These are phyloP conservation scores for Steatornis caripensis DNA, from an alignment of 2,113 vertebrate species.

Conservation along the genomic window DNA sequence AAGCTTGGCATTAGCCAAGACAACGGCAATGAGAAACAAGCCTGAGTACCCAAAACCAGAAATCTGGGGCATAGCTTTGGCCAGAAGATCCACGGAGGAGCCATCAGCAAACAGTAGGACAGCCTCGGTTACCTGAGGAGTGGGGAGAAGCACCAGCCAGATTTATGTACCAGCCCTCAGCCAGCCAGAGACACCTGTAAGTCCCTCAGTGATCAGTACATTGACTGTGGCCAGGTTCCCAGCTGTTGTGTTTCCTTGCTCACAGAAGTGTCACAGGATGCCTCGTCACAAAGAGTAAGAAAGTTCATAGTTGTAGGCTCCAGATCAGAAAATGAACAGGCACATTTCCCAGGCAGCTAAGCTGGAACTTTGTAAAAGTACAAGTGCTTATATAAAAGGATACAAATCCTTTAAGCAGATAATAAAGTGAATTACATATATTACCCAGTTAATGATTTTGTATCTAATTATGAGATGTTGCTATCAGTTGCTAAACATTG, in stretches of 20 bases:
- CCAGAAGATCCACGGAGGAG: background rate
- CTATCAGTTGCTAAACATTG: background rate
- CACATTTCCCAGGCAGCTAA: background rate
- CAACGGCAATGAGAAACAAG: background rate
- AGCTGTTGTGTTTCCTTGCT: background rate
- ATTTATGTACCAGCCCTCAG: background rate
- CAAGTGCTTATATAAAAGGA: background rate
- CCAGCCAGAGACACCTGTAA: background rate
- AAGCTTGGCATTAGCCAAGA: background rate
- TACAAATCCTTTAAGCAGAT: background rate
- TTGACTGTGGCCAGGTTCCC: background rate
- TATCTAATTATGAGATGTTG: background rate
- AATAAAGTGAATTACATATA: slow-evolving; percentile 14
- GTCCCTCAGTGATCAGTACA: background rate
- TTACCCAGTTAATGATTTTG: slow-evolving; percentile 14
- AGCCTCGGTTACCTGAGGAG: background rate
- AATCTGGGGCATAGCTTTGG: background rate
- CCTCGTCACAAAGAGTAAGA: background rate
- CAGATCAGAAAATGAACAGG: background rate
- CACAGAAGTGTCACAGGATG: background rate
- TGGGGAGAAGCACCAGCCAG: background rate
- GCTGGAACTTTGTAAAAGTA: background rate
- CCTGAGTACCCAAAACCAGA: background rate
- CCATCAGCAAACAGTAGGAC: background rate
- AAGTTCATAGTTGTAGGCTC: background rate